Evolutionary conservation across 2,888 invertebrate species (phyloP).

Genomic region (Lochmaea crataegi): DNA sequence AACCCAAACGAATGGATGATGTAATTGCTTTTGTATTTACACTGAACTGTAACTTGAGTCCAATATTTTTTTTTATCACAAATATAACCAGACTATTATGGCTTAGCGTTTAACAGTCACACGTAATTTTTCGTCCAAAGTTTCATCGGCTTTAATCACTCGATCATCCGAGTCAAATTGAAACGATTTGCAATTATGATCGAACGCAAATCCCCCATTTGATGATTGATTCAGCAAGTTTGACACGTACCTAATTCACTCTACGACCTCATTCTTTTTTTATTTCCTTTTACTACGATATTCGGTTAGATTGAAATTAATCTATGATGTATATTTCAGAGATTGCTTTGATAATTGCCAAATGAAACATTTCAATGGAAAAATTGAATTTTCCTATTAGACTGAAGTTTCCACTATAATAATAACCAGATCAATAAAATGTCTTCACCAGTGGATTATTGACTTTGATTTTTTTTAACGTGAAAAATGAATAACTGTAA

Average conservation of each 20-base stretch:
- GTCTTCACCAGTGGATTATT: too few species aligned
- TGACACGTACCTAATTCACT: conserved; percentile 31
- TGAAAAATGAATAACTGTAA: too few species aligned
- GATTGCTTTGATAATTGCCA: background rate
- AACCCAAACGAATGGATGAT: too few species aligned
- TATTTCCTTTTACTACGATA: background rate
- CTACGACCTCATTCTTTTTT: conserved; percentile 14
- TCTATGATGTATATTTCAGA: background rate
- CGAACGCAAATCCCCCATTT: conserved; percentile 19
- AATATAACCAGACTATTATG: conserved; percentile 1
- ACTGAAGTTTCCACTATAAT: background rate
- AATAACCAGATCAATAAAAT: background rate
- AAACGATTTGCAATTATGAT: conserved; percentile 31
- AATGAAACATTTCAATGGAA: background rate
- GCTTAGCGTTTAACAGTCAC: conserved; percentile 17
- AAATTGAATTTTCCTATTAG: background rate
- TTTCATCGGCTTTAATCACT: conserved; percentile 20
- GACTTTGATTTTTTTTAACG: too few species aligned
- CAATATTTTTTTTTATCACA: background rate
- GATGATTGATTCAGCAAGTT: conserved; percentile 28
- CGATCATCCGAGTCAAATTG: conserved; percentile 33
- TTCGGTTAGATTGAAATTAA: conserved; percentile 17
- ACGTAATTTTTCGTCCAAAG: conserved; percentile 25
- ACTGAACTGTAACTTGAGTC: too few species aligned
- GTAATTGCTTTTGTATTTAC: too few species aligned